These are phyloP conservation scores for Enteromius viviparus DNA, from an alignment of 2,797 vertebrate species.

Conservation along the genomic window DNA sequence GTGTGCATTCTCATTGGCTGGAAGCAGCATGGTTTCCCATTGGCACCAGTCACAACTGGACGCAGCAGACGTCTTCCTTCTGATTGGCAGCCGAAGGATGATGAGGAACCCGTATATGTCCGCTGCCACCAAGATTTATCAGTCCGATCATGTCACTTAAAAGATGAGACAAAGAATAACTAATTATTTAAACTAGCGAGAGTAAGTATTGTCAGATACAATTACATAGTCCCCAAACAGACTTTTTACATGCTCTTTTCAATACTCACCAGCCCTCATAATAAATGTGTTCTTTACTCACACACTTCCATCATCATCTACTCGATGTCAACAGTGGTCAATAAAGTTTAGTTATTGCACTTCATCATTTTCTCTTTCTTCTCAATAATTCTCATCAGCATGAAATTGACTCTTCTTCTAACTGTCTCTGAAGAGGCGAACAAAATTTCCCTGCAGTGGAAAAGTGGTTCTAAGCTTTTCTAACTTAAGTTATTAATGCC, in stretches of 20 bases:
- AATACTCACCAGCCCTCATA: background rate
- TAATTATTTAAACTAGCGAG: background rate
- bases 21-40: constrained; percentile 6
- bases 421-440: background rate
- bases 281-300: background rate
- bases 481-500: background rate
- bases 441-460: background rate
- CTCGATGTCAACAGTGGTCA: background rate
- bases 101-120: background rate
- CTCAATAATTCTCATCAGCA: constrained; percentile 19
- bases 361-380: background rate
- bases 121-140: background rate
- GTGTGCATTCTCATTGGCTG: constrained; percentile 2
- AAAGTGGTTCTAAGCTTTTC: background rate
- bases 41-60: background rate
- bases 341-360: background rate
- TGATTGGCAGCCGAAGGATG: constrained; percentile 12
- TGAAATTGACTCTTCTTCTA: background rate
- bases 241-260: background rate
- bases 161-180: background rate
- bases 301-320: background rate
- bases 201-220: background rate
- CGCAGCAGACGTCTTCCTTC: background rate
- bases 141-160: background rate
- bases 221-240: background rate